Base-by-base conservation (phyloP, 2,113 vertebrate genomes). In the Bos indicus region DNA sequence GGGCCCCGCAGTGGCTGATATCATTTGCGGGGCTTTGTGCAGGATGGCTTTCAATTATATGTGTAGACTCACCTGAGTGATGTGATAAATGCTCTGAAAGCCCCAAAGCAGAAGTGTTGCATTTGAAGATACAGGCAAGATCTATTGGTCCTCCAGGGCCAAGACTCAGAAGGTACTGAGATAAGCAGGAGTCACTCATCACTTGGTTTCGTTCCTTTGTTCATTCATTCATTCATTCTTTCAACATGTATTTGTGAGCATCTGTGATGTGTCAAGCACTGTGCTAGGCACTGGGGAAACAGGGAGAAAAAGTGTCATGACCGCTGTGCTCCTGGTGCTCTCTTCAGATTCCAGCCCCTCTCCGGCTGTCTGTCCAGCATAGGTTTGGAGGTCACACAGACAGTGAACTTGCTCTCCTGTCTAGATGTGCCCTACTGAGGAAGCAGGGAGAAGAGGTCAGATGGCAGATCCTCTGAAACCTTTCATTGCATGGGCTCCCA, bases 61-160 rank as follows among this genome's bases (percentile, higher is more conserved):
- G 93, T 97, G 97, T 48, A 87, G 96, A 80, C 84, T 95, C 95
- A 92, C 97, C 90, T 97, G 86, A 89, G 64, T 40, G 60, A 96
- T 94, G 97, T 96, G 98, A 96, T 96, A 98, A 98, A 93, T 89
- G 88, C 64, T 83, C 48, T 85, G 94, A 93, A 77, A 96, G 60
- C 59, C 95, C 82, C 26, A 77, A 51, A 88, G 78, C 77, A 85
- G 81, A 98, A 82, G 94, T 60, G 94, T 89, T 81, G 74, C 60
- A 3, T 93, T 95, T 12, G 7, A 94, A 86, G 59, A 92, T 89
- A 74, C 19, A 60, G 88, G 83, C 2, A 16, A 59, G 95, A 81
- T 88, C 90, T 17, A 15, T 82, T 92, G 51, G 67, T 59, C 19
- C 67, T 4, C 7, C 48, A 0, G 1, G 15, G 13, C 1, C 0